Conservation (phyloP, 2,888 invertebrate species). For the Leptopterna dolabrata region DNA sequence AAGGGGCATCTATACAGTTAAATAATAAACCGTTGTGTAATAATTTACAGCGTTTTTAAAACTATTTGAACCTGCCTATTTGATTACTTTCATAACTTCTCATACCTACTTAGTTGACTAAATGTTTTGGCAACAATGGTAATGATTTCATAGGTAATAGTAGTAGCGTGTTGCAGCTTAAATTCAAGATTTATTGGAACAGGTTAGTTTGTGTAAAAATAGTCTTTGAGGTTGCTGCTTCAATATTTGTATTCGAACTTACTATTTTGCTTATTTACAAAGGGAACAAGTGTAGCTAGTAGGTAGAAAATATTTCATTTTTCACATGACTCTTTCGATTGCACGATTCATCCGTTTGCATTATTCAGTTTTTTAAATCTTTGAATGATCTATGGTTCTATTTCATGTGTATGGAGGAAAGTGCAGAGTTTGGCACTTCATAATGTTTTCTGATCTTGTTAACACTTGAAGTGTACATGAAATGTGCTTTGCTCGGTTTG, state of each 20-base stretch:
- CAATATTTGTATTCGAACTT: background rate
- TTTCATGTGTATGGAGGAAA: background rate
- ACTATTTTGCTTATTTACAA: background rate
- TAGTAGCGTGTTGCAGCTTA: too few species aligned
- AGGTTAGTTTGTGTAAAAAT: background rate
- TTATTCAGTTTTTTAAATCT: background rate
- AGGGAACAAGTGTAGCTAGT: background rate
- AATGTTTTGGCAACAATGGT: too few species aligned
- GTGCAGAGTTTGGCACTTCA: background rate
- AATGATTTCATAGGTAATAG: too few species aligned
- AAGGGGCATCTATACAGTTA: too few species aligned
- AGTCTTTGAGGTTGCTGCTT: background rate
- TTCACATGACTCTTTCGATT: background rate
- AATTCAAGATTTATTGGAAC: too few species aligned
- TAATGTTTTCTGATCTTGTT: background rate
- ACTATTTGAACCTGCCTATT: too few species aligned
- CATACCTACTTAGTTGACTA: too few species aligned
- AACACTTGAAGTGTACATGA: background rate
- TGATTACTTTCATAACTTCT: too few species aligned
- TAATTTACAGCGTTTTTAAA: too few species aligned
- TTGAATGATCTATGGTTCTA: background rate
- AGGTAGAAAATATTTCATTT: background rate
- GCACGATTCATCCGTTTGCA: background rate
- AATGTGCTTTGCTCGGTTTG: background rate
- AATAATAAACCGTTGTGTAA: too few species aligned